Conservation (phyloP, 1,140 invertebrate species). For the Radopholus similis region DNA sequence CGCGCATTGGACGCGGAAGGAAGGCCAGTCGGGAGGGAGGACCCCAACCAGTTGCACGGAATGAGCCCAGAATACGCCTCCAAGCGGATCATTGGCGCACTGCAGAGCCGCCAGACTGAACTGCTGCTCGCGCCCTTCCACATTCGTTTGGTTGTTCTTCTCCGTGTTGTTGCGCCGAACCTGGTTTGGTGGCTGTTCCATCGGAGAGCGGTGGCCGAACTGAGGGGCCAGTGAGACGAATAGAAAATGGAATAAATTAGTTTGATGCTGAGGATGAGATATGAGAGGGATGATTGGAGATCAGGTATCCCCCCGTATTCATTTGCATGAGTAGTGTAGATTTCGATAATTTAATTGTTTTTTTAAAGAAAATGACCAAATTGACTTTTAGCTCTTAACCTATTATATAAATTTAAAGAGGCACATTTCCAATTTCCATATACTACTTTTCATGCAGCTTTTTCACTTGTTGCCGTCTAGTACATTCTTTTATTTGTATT, state of each 20-base stretch:
- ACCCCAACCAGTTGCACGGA: conserved; percentile 47
- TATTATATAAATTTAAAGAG: too few species aligned
- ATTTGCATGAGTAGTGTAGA: not conserved
- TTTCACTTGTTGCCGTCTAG: too few species aligned
- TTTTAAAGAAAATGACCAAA: too few species aligned
- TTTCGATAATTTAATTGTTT: not conserved
- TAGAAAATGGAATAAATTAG: not conserved
- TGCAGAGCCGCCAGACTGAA: conserved; percentile 32
- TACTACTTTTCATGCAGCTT: too few species aligned
- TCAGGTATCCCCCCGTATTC: not conserved
- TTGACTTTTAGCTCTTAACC: too few species aligned
- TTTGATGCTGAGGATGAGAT: too few species aligned
- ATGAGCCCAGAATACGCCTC: conserved; percentile 36
- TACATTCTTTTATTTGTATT: too few species aligned
- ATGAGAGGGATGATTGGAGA: not conserved
- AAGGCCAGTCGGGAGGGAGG: conserved; percentile 42
- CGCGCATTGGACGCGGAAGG: conserved; percentile 44
- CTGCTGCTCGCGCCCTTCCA: conserved; percentile 33
- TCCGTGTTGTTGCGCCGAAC: conserved; percentile 35
- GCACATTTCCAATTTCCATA: too few species aligned
- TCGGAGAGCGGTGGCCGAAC: conserved; percentile 19
- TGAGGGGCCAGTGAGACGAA: not conserved
- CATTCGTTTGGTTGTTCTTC: conserved; percentile 24
- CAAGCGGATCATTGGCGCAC: conserved; percentile 20
- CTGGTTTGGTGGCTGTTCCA: conserved; percentile 40